These are phyloP conservation scores for Epizoanthus rinbou DNA, from an alignment of 92 coral and sea anemone species.

Conservation along the genomic window DNA sequence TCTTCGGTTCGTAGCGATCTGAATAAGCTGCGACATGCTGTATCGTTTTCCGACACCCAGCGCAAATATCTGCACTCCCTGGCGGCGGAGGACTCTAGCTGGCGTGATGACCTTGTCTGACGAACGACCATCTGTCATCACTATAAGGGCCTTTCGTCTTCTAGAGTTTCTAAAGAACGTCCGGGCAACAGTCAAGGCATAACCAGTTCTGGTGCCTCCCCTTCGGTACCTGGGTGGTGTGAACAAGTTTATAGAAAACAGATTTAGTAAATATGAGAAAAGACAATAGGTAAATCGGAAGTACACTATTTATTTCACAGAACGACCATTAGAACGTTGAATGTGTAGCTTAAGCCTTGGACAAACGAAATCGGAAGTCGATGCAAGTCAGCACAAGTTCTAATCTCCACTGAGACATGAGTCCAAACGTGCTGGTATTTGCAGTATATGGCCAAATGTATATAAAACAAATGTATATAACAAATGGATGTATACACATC, in stretches of 20 bases:
- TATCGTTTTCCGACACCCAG: constrained; percentile 46
- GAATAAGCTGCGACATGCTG: constrained; percentile 33
- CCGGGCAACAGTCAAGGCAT: not conserved
- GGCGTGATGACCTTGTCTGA: constrained; percentile 34
- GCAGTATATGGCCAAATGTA: no score
- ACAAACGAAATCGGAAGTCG: no score
- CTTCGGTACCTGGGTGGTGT: not conserved
- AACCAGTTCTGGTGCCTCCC: constrained; percentile 36
- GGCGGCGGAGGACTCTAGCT: constrained; percentile 37
- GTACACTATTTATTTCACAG: no score
- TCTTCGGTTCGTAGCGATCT: constrained; percentile 30
- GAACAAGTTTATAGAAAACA: not conserved
- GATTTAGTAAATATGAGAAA: no score
- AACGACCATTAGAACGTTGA: no score
- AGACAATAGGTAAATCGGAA: no score
- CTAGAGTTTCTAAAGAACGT: not conserved
- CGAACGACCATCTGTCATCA: constrained; percentile 57
- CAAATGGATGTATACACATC: no score
- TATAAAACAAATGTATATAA: no score
- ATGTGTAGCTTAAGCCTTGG: no score
- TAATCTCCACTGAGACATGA: no score
- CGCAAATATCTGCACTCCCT: constrained; percentile 37
- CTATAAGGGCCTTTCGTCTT: constrained; percentile 17
- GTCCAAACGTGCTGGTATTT: no score
- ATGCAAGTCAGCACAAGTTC: no score